Evolutionary conservation across 2,797 vertebrate genomes (phyloP).

Genomic region (Meriones psammophilus): DNA sequence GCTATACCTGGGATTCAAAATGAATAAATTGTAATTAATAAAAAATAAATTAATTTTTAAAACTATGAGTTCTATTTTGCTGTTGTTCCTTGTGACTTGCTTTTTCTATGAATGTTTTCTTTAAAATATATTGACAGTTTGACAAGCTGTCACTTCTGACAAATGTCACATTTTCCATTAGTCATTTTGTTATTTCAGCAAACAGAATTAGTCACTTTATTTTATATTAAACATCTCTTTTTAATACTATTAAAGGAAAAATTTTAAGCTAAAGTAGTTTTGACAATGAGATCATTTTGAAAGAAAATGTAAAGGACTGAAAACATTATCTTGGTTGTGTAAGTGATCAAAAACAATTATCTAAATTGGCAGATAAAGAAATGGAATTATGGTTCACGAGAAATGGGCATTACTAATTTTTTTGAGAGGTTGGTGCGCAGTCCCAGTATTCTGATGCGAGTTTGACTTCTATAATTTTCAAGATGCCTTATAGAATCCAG

Average conservation of each 20-base stretch:
- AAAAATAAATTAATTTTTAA: background rate
- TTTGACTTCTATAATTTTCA: background rate
- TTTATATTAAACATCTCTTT: slow-evolving; percentile 60
- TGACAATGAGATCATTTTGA: background rate
- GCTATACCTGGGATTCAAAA: no score
- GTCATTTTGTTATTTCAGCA: slow-evolving; percentile 72
- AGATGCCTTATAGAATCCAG: background rate
- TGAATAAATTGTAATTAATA: no score
- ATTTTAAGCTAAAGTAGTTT: slow-evolving; percentile 20
- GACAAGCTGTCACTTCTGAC: slow-evolving; percentile 79
- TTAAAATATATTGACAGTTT: slow-evolving; percentile 79
- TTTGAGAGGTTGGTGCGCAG: background rate
- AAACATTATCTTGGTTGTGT: slow-evolving; percentile 6
- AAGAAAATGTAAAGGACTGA: background rate
- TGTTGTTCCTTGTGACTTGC: slow-evolving; percentile 67
- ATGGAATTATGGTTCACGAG: background rate
- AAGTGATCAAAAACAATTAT: slow-evolving; percentile 14
- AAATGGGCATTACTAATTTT: background rate
- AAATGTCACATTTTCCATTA: slow-evolving; percentile 75
- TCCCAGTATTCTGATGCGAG: background rate
- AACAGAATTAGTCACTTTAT: slow-evolving; percentile 71
- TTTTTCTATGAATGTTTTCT: slow-evolving; percentile 80
- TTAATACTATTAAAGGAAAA: slow-evolving; percentile 47
- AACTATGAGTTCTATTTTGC: slow-evolving; percentile 68
- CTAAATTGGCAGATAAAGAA: background rate